phyloP scores from a whole-genome alignment of 1,140 invertebrate genomes.

The Lamellibrachia luymesi region DNA sequence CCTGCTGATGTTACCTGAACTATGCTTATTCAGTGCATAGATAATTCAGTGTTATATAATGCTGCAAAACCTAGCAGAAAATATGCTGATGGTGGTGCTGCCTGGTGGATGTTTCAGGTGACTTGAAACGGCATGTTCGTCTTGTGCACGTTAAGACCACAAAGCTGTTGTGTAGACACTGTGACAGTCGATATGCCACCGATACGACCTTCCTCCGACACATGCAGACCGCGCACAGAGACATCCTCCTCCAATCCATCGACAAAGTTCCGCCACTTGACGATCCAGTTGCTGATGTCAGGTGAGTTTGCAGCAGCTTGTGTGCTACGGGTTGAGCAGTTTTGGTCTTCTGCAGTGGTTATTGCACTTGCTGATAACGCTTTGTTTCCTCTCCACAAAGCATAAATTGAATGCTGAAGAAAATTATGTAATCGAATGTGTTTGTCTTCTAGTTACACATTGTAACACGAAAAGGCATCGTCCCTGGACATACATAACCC shows the following conservation, averaged over 20 bases:
- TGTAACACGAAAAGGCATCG: background rate
- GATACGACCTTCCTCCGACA: conserved; percentile 49
- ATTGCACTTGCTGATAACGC: background rate
- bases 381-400: no score
- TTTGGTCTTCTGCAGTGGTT: no score
- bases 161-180: conserved; percentile 43
- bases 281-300: background rate
- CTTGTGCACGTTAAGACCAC: conserved; percentile 42
- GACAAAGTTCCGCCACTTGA: background rate
- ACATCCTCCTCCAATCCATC: conserved; percentile 28
- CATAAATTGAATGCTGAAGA: background rate
- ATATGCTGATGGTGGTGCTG: background rate
- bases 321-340: no score
- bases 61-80: no score
- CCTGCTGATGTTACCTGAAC: no score
- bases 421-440: background rate
- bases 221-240: conserved; percentile 44
- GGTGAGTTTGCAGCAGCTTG: background rate
- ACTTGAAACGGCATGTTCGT: conserved; percentile 50
- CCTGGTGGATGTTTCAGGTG: conserved; percentile 36
- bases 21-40: no score
- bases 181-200: conserved; percentile 43
- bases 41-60: no score
- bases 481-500: background rate
- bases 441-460: background rate